Evolutionary conservation across 2,888 invertebrate species (phyloP), one percentile per base, ranked within the genome.

Genomic region (Polydesmus complanatus): DNA sequence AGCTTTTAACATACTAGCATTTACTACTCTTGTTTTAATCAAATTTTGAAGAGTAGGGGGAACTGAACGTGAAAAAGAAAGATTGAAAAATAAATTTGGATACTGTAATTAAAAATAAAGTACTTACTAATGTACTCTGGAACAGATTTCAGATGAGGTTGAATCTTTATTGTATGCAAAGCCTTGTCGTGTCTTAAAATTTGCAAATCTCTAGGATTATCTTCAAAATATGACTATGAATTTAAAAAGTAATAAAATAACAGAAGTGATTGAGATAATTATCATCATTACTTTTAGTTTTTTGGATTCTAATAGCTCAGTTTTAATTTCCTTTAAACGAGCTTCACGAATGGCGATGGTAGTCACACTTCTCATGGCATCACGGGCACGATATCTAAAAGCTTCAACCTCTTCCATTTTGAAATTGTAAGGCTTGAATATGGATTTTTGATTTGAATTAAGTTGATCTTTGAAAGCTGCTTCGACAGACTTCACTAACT

Each of bases 311-410:
- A 96, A 79, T 62, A 97, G 83, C 77, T 98, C 97, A 62, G 82
- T 82, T 73, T 90, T 90, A 68, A 98, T 97, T 79, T 98, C 98
- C 72, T 90, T 92, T 56, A 97, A 78, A 23, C 97, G 79, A 0
- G 96, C 95, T 74, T 97, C 95, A 54, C 92, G 80, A 1, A 99
- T 86, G 0, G 95, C 94, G 63, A 92, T 86, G 69, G 87, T 83
- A 0, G 97, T 97, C 8, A 95, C 91, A 1, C 94, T 88, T 69
- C 88, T 83, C 87, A 95, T 88, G 2, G 94, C 97, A 78, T 98
- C 97, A 70, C 86, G 83, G 0, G 96, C 88, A 67, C 98, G 80
- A 76, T 98, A 96, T 65, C 89, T 80, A 74, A 99, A 97, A 0
- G 95, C 88, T 72, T 97, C 96, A 56, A 98, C 86, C 76, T 98